phyloP scores from a whole-genome alignment of 2,888 invertebrate genomes.

The Drosophila neotestacea region DNA sequence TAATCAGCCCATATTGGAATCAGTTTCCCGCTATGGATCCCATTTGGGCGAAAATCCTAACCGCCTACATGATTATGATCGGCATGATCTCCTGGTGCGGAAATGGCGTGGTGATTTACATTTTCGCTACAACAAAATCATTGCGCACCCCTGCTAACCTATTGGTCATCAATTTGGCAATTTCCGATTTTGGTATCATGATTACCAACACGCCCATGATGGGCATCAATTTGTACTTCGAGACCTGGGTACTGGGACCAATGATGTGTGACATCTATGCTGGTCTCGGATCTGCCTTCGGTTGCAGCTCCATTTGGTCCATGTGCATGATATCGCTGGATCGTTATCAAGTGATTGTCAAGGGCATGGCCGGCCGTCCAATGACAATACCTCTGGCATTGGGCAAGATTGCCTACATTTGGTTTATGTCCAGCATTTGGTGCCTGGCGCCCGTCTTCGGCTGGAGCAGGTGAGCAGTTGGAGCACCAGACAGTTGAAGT shows the following conservation, averaged over 20 bases:
- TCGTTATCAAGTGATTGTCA: conserved; percentile 97
- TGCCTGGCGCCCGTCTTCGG: conserved; percentile 94
- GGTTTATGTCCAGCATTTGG: conserved; percentile 92
- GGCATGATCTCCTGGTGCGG: conserved; percentile 86
- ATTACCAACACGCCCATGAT: conserved; percentile 86
- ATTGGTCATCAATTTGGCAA: conserved; percentile 95
- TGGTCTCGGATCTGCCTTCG: conserved; percentile 94
- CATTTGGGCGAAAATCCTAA: conserved; percentile 93
- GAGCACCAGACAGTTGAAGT: neutral
- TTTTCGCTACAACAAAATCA: conserved; percentile 85
- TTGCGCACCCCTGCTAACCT: conserved; percentile 96
- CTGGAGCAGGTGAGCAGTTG: conserved; percentile 92
- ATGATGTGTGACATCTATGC: conserved; percentile 95
- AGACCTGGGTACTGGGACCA: conserved; percentile 86
- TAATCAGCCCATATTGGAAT: conserved; percentile 92
- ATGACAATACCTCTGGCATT: conserved; percentile 93
- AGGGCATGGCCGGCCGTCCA: conserved; percentile 94
- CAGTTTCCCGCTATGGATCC: conserved; percentile 96
- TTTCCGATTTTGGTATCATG: conserved; percentile 95
- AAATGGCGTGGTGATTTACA: conserved; percentile 84
- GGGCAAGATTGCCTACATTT: conserved; percentile 91
- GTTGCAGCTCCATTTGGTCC: conserved; percentile 96
- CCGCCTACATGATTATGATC: conserved; percentile 91
- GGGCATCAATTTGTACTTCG: conserved; percentile 85
- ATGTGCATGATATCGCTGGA: conserved; percentile 97